Evolutionary conservation across 1,140 invertebrate species (phyloP).

Genomic region (Trichonephila clavipes): DNA sequence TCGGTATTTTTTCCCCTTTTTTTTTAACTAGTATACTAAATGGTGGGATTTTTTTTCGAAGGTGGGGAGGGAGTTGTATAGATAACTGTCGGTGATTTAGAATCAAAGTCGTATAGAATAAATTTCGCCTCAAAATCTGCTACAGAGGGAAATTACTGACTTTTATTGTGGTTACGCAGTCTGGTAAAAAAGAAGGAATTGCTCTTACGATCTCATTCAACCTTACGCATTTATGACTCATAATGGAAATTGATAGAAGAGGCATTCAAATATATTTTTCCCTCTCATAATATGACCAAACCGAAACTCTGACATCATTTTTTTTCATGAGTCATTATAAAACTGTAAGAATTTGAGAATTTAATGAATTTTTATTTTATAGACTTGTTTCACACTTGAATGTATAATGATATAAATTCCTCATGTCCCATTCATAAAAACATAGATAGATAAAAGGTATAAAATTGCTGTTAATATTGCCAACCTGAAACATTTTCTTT

Average conservation of each 20-base stretch:
- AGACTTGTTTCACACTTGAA: neutral
- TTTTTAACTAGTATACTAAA: slow-evolving; percentile 65
- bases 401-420: neutral
- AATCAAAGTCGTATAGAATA: slow-evolving; percentile 43
- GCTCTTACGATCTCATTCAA: slow-evolving; percentile 19
- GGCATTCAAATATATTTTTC: slow-evolving; percentile 11
- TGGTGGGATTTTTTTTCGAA: slow-evolving; percentile 30
- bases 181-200: slow-evolving; percentile 8
- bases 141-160: slow-evolving; percentile 12
- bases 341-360: neutral
- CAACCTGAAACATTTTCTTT: neutral
- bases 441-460: no score
- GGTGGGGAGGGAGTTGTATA: neutral
- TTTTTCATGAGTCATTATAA: neutral
- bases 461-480: no score
- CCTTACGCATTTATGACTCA: neutral
- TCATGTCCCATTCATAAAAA: neutral
- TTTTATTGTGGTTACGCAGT: slow-evolving; percentile 32
- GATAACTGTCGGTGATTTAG: slow-evolving; percentile 67
- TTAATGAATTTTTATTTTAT: neutral
- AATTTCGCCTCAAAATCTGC: slow-evolving; percentile 2
- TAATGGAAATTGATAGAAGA: slow-evolving; percentile 21
- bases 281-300: neutral
- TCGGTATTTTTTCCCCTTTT: neutral
- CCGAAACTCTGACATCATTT: neutral